These are phyloP conservation scores for Oncorhynchus keta DNA, from an alignment of 2,113 vertebrate genomes.

Conservation along the genomic window DNA sequence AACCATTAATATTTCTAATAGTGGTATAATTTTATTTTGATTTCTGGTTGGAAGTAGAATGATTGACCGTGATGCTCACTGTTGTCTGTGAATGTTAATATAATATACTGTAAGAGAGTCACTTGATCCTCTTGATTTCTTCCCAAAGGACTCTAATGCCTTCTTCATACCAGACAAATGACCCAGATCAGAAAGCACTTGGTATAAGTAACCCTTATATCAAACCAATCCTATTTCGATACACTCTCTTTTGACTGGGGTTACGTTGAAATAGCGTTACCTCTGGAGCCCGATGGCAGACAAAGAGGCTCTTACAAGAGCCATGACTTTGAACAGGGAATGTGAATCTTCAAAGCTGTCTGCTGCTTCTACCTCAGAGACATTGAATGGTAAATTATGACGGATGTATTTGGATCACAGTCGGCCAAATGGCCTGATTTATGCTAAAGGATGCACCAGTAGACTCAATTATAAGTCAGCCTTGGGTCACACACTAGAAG, in stretches of 20 bases:
- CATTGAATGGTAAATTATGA: constrained; percentile 8
- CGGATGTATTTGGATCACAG: constrained; percentile 4
- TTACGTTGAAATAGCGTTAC: constrained; percentile 41
- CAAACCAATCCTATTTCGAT: constrained; percentile 39
- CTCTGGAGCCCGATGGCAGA: constrained; percentile 34
- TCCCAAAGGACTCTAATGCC: constrained; percentile 20
- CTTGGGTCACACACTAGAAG: constrained; percentile 2
- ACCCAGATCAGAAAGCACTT: constrained; percentile 26
- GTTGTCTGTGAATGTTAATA: constrained; percentile 2
- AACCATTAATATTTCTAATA: constrained; percentile 13
- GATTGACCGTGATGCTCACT: neutral
- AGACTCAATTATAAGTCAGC: constrained; percentile 9
- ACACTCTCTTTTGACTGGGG: constrained; percentile 29
- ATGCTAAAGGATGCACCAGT: constrained; percentile 9
- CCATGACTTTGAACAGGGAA: constrained; percentile 28
- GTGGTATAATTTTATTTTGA: constrained; percentile 1
- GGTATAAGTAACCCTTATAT: constrained; percentile 24
- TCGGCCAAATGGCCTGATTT: neutral
- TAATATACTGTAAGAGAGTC: neutral
- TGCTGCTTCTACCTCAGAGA: neutral
- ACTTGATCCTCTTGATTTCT: constrained; percentile 7
- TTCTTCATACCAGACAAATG: constrained; percentile 27
- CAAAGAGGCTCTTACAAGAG: constrained; percentile 31
- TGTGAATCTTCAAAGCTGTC: constrained; percentile 2
- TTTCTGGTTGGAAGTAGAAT: constrained; percentile 13